Evolutionary conservation across 1,140 invertebrate genomes (phyloP), one percentile per base, ranked within the genome.

Genomic region (Tetramorium parvispinum): DNA sequence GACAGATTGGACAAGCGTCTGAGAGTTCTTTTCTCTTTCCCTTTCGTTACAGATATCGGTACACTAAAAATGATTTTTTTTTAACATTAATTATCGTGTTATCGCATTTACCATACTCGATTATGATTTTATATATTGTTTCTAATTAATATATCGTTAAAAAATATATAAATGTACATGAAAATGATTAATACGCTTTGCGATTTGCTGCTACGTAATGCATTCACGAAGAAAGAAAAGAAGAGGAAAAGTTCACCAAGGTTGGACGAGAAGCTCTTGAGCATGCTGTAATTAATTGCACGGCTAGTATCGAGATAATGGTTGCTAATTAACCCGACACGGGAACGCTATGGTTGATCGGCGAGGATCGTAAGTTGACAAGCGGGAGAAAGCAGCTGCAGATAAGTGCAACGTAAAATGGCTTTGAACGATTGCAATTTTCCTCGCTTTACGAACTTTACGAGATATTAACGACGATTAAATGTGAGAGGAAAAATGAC

Each of bases 251-350:
- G 68, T 63, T 51, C 13, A 40, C 21, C 40, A 55, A 75, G 37
- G 65, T 77, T 59, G 37, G 43, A 66, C 55, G 53, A 49, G 10
- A 40, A 76, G 65, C 18, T 61, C 61, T 57, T n/a, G 37, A 68
- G 51, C 57, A 2, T 53, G 18, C 43, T 1, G 73, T 88, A 90
- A 91, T 91, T 90, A 91, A 91, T 91, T 85, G 87, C 83, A 68
- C 27, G 59, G 71, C 49, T 51, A 65, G 68, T 88, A 90, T 90
- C 83, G 78, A 88, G 89, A 91, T 91, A 91, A 91, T 91, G 87
- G 83, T 88, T 88, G 90, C 89, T 90, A 91, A 91, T 91, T 90
- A 91, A 88, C 65, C 46, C 83, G 61, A 61, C 51, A 88, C 43
- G 32, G 49, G 24, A 57, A 63, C 46, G 59, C 49, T 57, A 55